Evolutionary conservation across 2,888 invertebrate species (phyloP), one percentile per base, ranked within the genome.

Genomic region (Trypoxylon attenuatum): DNA sequence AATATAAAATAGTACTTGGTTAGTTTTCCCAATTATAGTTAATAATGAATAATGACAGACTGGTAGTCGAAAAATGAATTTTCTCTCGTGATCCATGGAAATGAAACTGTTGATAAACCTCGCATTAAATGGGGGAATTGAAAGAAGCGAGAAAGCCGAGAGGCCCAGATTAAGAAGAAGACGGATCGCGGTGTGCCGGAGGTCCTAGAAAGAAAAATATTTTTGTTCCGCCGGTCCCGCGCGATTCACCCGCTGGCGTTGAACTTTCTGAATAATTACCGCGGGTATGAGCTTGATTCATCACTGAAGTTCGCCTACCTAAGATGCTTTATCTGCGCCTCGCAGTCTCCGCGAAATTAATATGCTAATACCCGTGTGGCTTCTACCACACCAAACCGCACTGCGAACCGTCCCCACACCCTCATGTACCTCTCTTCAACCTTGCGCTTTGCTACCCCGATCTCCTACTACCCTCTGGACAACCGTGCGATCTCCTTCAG

Each of bases 261-360:
- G 77, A 84, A 84, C 84, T 84, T 84, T 82, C 80, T 83, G 85
- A 85, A 85, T 85, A 85, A 85, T 85, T 84, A 84, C 80, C 76
- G 49, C 25, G 74, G 80, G 78, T 80, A 82, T 83, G 85, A 85
- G 85, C 85, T 84, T 85, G 85, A 85, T 85, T 85, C 85, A 85
- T 85, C 84, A 83, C 84, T 78, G 77, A 85, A 85, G 83, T 85
- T 85, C 81, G 80, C 83, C 76, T 82, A 83, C 84, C 80, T 85
- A 85, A 85, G 85, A 85, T 85, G 85, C 84, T 85, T 85, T 85
- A 85, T 85, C 85, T 85, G 81, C 83, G 82, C 80, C 76, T 81
- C 84, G 83, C 84, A 85, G 83, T 84, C 85, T 84, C 82, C 76
- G 77, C 76, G 82, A 83, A 85, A 85, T 85, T 85, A 85, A 85